These are phyloP conservation scores for Lithosia quadra DNA, from an alignment of 2,888 invertebrate genomes.

Conservation along the genomic window DNA sequence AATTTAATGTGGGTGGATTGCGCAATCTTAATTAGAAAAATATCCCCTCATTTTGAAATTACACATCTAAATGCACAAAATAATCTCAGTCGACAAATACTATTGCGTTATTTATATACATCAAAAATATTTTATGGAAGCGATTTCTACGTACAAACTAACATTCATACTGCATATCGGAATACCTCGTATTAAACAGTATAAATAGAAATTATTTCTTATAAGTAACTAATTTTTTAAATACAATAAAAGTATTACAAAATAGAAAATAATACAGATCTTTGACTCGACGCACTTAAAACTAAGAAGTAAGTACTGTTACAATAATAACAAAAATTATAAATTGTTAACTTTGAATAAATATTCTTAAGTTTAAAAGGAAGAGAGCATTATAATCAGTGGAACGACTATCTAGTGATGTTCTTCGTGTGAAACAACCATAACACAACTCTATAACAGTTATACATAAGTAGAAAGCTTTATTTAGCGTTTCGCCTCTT, in stretches of 20 bases:
- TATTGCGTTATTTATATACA: conserved; percentile 76
- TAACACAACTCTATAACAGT: background rate
- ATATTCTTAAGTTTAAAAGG: conserved; percentile 77
- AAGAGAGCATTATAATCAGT: conserved; percentile 78
- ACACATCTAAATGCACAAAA: conserved; percentile 79
- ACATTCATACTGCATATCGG: conserved; percentile 79
- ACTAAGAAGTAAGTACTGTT: conserved; percentile 81
- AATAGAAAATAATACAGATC: conserved; percentile 87
- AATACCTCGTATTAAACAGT: conserved; percentile 86
- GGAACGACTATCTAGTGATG: conserved; percentile 51
- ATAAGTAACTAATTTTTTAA: conserved; percentile 71
- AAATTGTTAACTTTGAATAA: conserved; percentile 82
- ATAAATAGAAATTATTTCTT: conserved; percentile 78
- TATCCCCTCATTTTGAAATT: conserved; percentile 57
- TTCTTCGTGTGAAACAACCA: conserved; percentile 39
- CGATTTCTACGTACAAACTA: conserved; percentile 72
- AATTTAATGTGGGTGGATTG: conserved; percentile 36
- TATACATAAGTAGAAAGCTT: background rate
- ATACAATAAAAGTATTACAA: conserved; percentile 85
- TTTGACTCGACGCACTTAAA: conserved; percentile 85
- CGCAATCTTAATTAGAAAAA: conserved; percentile 51
- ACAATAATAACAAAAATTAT: conserved; percentile 76
- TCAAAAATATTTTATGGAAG: conserved; percentile 73
- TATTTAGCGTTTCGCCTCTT: background rate
- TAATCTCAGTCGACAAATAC: conserved; percentile 83